phyloP scores from a whole-genome alignment of 2,797 vertebrate genomes.

The Numenius phaeopus region DNA sequence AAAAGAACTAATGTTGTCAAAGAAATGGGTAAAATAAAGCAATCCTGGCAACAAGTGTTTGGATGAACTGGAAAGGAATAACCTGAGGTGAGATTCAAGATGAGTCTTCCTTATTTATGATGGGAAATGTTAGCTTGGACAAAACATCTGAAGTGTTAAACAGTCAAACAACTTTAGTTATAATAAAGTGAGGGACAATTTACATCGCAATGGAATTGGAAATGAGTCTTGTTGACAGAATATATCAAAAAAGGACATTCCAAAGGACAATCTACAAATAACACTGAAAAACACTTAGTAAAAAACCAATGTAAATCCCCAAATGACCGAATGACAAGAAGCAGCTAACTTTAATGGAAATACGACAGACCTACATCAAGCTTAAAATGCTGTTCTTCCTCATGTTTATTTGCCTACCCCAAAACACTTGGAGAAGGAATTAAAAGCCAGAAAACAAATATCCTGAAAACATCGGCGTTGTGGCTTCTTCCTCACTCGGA shows the following conservation, averaged over 20 bases:
- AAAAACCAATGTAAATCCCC: neutral
- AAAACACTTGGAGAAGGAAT: neutral
- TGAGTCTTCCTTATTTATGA: neutral
- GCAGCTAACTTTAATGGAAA: neutral
- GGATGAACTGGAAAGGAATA: neutral
- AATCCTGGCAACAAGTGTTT: neutral
- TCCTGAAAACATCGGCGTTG: neutral
- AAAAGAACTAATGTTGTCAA: neutral
- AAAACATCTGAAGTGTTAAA: neutral
- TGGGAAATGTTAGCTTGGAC: neutral
- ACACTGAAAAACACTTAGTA: neutral
- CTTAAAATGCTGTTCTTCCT: neutral
- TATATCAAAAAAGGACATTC: neutral
- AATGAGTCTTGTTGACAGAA: neutral
- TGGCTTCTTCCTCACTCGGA: neutral
- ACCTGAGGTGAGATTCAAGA: neutral
- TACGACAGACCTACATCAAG: neutral
- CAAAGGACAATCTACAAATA: neutral
- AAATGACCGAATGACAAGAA: neutral
- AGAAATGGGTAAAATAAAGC: neutral
- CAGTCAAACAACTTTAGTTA: neutral
- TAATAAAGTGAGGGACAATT: neutral
- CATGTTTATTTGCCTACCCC: neutral
- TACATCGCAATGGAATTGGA: neutral
- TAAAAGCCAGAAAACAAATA: neutral